A percentile compares a stretch with the other conserved stretches of the same genome.
phyloP scores from a whole-genome alignment of 1,140 invertebrate species.

The Panagrolaimus sp. region DNA sequence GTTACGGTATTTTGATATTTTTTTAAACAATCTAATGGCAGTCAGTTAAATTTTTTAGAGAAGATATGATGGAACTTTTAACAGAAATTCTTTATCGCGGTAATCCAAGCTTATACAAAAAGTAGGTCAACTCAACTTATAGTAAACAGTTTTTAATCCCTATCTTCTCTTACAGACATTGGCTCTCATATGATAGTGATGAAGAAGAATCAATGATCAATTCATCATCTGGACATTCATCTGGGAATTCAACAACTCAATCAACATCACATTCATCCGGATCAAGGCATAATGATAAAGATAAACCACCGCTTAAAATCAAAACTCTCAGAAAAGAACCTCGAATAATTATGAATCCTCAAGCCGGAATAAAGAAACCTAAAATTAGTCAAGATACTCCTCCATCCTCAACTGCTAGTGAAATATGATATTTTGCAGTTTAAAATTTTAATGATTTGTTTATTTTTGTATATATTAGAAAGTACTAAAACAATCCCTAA shows the following conservation, averaged over 20 bases:
- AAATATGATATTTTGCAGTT: no score
- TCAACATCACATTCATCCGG: no score
- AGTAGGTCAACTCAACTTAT: not conserved
- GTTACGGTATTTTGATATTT: slow-evolving; percentile 17
- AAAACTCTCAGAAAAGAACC: no score
- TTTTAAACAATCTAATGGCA: no score
- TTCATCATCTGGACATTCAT: not conserved
- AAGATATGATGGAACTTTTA: slow-evolving; percentile 36
- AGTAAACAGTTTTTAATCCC: not conserved
- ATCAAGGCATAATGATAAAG: slow-evolving; percentile 21
- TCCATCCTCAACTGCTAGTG: no score
- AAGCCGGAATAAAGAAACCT: no score
- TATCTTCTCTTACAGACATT: slow-evolving; percentile 21
- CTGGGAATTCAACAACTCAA: slow-evolving; percentile 15
- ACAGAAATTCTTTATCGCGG: slow-evolving; percentile 26
- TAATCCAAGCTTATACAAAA: slow-evolving; percentile 16
- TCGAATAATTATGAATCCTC: no score
- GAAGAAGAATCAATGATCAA: slow-evolving; percentile 22
- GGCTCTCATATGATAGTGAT: slow-evolving; percentile 21
- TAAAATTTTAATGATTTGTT: no score
- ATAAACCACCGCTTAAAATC: not conserved
- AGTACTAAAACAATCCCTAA: no score
- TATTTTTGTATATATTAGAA: no score
- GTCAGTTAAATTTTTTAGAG: slow-evolving; percentile 21
- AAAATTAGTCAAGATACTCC: no score